A percentile compares a stretch with the other conserved stretches of the same genome.
These are phyloP conservation scores for Apis laboriosa DNA, from an alignment of 1,140 invertebrate genomes.

Conservation along the genomic window DNA sequence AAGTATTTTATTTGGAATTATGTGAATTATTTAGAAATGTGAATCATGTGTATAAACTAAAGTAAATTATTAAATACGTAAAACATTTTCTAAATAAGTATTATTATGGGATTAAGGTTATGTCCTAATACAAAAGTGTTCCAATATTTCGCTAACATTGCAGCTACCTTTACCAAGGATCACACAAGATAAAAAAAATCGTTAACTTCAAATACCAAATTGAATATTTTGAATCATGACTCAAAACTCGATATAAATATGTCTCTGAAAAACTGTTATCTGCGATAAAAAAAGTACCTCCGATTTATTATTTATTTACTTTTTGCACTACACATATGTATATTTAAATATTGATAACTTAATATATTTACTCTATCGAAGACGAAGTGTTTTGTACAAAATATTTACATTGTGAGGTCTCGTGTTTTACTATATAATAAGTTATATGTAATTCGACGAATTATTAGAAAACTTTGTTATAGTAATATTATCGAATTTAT, in stretches of 20 bases:
- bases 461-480: conserved; percentile 6
- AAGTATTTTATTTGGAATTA: too few species aligned
- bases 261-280: not conserved
- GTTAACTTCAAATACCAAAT: not conserved
- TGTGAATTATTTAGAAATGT: too few species aligned
- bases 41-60: too few species aligned
- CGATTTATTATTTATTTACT: not conserved
- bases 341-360: conserved; percentile 12
- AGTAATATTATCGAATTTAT: conserved; percentile 1
- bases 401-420: not conserved
- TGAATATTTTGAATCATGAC: not conserved
- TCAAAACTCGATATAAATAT: not conserved
- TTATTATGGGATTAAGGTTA: too few species aligned
- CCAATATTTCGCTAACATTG: too few species aligned
- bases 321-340: not conserved
- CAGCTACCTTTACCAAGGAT: too few species aligned
- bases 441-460: not conserved
- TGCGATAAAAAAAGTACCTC: not conserved
- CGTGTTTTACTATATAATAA: not conserved
- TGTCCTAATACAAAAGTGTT: too few species aligned
- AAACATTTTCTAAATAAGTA: too few species aligned
- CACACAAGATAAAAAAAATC: not conserved
- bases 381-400: conserved; percentile 26
- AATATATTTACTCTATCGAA: not conserved
- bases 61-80: too few species aligned